Evolutionary conservation across 2,113 vertebrate species (phyloP).

Genomic region (Lynx canadensis): DNA sequence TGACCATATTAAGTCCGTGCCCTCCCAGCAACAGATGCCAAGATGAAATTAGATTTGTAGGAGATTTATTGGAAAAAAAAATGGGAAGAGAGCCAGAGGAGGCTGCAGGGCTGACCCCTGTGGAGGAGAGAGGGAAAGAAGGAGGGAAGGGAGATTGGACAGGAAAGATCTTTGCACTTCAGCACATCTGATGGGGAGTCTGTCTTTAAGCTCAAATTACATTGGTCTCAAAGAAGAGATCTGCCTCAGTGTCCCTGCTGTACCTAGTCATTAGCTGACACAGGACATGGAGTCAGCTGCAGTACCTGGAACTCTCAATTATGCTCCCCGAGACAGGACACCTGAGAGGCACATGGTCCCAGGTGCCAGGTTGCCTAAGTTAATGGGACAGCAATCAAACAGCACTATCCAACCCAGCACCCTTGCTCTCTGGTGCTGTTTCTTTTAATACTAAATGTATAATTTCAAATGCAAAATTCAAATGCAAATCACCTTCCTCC

Average conservation of each 20-base stretch:
- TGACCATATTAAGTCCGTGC: neutral
- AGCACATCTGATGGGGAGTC: neutral
- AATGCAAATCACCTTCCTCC: neutral
- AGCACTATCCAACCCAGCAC: neutral
- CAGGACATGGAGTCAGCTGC: neutral
- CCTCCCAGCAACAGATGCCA: neutral
- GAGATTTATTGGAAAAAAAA: neutral
- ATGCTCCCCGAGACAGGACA: rapidly evolving
- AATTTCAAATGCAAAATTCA: neutral
- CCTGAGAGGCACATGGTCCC: neutral
- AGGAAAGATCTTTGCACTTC: neutral
- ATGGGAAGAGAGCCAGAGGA: neutral
- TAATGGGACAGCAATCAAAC: neutral
- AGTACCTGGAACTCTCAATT: neutral
- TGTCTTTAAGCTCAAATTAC: neutral
- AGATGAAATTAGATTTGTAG: neutral
- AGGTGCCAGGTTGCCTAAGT: neutral
- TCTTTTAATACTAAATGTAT: neutral
- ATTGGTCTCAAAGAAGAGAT: neutral
- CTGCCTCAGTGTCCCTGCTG: neutral
- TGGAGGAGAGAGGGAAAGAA: neutral
- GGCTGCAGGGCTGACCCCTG: neutral
- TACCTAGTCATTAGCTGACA: neutral
- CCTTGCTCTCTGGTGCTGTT: neutral
- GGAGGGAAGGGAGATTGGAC: neutral